Conservation (phyloP, 1,140 invertebrate genomes). For the Cotesia chilonis region DNA sequence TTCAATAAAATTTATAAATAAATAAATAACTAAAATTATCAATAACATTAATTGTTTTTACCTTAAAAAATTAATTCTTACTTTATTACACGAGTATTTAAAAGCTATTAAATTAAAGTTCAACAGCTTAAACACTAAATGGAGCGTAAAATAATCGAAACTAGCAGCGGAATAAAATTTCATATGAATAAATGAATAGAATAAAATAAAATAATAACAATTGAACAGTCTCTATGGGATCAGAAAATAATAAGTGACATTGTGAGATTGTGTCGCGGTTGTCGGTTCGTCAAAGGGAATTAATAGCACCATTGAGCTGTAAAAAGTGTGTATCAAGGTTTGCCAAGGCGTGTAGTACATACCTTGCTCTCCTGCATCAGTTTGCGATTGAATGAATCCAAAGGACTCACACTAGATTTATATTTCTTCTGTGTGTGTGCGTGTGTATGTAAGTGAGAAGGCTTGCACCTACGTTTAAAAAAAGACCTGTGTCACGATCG, state of each 20-base stretch:
- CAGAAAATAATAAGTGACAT: conserved; percentile 20
- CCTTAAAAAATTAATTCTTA: too few species aligned
- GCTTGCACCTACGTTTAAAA: conserved; percentile 20
- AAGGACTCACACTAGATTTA: too few species aligned
- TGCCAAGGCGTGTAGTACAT: conserved; percentile 18
- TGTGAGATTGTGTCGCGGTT: conserved; percentile 36
- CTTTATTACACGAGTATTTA: not conserved
- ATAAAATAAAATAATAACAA: conserved; percentile 26
- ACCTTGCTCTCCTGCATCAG: not conserved
- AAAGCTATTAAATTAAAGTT: not conserved
- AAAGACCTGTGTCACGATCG: conserved; percentile 19
- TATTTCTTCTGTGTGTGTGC: too few species aligned
- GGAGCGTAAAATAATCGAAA: too few species aligned
- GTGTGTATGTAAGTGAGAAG: conserved; percentile 36
- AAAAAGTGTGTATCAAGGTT: conserved; percentile 59
- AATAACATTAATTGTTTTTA: not conserved
- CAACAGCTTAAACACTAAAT: too few species aligned
- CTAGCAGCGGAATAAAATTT: not conserved
- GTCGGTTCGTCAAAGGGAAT: conserved; percentile 57
- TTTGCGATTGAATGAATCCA: conserved; percentile 29
- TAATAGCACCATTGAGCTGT: conserved; percentile 53
- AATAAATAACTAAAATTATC: not conserved
- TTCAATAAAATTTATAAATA: not conserved
- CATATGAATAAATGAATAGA: conserved; percentile 2
- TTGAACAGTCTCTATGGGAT: conserved; percentile 3